phyloP scores from a whole-genome alignment of 2,888 invertebrate genomes.

The Troglohyphantes excavatus region DNA sequence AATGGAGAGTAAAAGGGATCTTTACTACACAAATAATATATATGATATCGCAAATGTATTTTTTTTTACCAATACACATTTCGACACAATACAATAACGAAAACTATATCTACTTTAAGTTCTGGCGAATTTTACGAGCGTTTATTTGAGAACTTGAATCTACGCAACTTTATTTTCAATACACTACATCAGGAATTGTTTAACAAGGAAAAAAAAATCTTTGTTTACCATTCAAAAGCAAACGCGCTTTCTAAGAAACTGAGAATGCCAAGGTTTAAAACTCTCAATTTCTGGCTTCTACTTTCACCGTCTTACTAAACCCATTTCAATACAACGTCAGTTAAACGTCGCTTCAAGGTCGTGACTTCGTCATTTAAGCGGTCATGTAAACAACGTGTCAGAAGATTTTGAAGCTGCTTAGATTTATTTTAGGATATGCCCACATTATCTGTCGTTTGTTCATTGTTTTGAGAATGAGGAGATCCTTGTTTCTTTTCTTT shows the following conservation, averaged over 20 bases:
- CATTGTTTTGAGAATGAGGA: neutral
- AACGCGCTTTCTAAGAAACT: neutral
- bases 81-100: no score
- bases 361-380: neutral
- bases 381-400: neutral
- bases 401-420: neutral
- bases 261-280: conserved; percentile 1
- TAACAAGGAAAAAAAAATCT: neutral
- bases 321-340: neutral
- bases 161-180: no score
- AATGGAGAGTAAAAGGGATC: no score
- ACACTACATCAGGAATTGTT: no score
- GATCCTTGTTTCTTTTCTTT: no score
- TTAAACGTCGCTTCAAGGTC: neutral
- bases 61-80: no score
- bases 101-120: no score
- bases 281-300: neutral
- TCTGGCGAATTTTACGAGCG: no score
- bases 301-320: neutral
- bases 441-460: neutral
- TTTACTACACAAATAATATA: no score
- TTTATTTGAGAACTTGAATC: no score
- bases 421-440: neutral
- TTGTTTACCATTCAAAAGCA: neutral
- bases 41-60: no score